Conservation (phyloP, 2,113 vertebrate genomes). For the Phasianus colchicus region DNA sequence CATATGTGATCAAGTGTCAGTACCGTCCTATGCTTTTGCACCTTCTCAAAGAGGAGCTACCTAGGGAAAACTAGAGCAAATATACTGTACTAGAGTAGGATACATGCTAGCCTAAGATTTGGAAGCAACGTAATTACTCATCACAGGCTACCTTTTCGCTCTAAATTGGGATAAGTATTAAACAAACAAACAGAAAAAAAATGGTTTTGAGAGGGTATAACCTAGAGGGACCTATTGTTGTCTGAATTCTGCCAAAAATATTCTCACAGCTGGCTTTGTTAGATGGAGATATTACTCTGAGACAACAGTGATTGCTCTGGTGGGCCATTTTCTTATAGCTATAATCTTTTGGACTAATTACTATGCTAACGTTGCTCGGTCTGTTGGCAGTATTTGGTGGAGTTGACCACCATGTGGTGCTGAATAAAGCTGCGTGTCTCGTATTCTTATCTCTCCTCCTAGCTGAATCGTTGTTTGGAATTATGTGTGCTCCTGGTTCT, state of each 20-base stretch:
- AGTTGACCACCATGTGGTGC: neutral
- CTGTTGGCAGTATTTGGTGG: neutral
- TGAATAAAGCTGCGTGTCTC: neutral
- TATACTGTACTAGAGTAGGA: neutral
- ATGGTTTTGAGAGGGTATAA: neutral
- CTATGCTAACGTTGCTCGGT: neutral
- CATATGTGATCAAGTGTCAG: neutral
- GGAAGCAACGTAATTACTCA: neutral
- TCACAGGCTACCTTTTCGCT: neutral
- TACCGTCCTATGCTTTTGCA: neutral
- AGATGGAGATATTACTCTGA: neutral
- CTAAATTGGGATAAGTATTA: neutral
- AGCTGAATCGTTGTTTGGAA: neutral
- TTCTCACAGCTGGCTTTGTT: conserved; percentile 7
- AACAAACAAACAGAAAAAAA: neutral
- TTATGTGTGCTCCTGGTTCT: neutral
- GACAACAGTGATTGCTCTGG: neutral
- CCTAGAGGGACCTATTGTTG: neutral
- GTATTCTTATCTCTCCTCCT: neutral
- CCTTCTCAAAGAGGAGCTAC: neutral
- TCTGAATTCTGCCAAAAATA: neutral
- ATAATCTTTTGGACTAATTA: neutral
- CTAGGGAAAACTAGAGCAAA: neutral
- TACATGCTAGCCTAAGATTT: neutral
- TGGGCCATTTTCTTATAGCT: neutral